Evolutionary conservation across 2,888 invertebrate genomes (phyloP).

Genomic region (Tanypteryx hageni): DNA sequence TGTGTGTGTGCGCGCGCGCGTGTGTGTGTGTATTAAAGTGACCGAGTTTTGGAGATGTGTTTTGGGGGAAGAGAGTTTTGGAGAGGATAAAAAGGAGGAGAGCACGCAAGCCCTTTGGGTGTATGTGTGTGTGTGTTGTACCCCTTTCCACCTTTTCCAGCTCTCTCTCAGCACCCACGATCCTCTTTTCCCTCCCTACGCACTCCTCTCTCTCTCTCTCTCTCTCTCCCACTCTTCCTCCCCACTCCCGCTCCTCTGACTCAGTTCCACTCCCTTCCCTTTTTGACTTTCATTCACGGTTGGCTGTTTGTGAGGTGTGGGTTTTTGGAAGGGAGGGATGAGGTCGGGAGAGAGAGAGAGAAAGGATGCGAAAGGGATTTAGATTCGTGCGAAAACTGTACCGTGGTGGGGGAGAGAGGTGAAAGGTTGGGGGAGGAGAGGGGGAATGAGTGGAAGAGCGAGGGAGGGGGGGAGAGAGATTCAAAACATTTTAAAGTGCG

Average conservation of each 20-base stretch:
- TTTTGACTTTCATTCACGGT: conserved; percentile 18
- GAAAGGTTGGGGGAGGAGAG: not conserved
- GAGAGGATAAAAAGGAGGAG: not conserved
- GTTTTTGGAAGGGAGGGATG: not conserved
- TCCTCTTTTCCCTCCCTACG: not conserved
- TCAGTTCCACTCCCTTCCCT: not conserved
- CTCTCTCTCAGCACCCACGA: not conserved
- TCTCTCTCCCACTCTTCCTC: not conserved
- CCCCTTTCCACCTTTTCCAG: conserved; percentile 11
- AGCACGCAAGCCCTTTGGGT: conserved; percentile 25
- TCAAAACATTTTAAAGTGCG: conserved; percentile 28
- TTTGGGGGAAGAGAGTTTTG: conserved; percentile 17
- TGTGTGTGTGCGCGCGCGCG: not conserved
- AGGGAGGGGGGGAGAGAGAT: not conserved
- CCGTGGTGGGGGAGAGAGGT: not conserved
- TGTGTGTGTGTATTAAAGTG: conserved; percentile 6
- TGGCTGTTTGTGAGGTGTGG: conserved; percentile 31
- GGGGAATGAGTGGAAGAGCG: not conserved
- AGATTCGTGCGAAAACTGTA: conserved; percentile 28
- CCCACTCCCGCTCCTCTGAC: not conserved
- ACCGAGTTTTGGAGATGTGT: conserved; percentile 16
- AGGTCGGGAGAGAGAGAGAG: not conserved
- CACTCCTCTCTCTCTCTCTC: not conserved
- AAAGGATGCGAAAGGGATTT: conserved; percentile 8
- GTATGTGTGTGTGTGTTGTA: conserved; percentile 4